phyloP scores from a whole-genome alignment of 2,797 vertebrate species.

The Rhinoraja longicauda region DNA sequence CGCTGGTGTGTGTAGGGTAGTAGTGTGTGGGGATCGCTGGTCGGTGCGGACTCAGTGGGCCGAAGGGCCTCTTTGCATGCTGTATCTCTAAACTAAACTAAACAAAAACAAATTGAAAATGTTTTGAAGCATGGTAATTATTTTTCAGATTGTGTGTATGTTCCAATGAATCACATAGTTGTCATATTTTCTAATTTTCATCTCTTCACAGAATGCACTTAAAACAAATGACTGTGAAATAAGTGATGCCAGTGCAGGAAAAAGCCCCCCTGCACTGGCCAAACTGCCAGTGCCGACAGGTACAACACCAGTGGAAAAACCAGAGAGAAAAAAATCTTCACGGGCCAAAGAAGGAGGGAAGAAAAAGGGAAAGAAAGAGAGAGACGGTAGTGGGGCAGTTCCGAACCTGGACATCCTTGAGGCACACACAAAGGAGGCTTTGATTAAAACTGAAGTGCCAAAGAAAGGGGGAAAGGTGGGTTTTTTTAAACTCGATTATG shows the following conservation, averaged over 20 bases:
- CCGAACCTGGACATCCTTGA: constrained; percentile 85
- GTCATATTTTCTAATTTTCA: constrained; percentile 14
- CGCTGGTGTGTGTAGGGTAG: too few relatives aligned
- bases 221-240: constrained; percentile 81
- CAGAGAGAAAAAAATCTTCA: constrained; percentile 10
- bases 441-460: constrained; percentile 88
- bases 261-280: not conserved
- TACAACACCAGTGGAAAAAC: constrained; percentile 18
- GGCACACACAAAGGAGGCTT: constrained; percentile 87
- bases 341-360: constrained; percentile 81
- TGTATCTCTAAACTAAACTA: too few relatives aligned
- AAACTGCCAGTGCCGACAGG: not conserved
- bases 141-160: not conserved
- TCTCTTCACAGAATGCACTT: constrained; percentile 62
- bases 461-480: constrained; percentile 80
- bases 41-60: too few relatives aligned
- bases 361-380: constrained; percentile 84
- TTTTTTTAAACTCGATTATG: constrained; percentile 6
- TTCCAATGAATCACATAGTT: not conserved
- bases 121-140: not conserved
- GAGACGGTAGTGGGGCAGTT: constrained; percentile 71
- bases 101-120: not conserved
- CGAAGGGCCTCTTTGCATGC: too few relatives aligned
- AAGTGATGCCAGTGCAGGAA: constrained; percentile 53
- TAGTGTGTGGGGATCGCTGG: too few relatives aligned